Conservation (phyloP, 2,113 vertebrate species). For the Tragelaphus buxtoni region DNA sequence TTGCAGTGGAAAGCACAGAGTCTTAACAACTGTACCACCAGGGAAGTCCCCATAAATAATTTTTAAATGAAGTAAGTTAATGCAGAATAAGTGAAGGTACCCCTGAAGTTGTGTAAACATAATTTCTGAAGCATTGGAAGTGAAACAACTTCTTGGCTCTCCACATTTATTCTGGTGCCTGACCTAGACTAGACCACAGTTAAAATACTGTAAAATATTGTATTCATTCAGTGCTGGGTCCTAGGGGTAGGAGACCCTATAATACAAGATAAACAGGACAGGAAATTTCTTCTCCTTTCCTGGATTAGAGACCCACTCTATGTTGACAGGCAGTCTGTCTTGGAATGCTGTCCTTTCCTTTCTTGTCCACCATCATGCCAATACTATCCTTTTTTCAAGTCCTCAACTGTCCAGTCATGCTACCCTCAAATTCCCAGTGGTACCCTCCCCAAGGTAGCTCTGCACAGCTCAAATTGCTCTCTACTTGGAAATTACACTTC, state of each 20-base stretch:
- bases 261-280: not conserved
- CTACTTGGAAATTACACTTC: not conserved
- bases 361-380: not conserved
- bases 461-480: not conserved
- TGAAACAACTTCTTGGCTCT: not conserved
- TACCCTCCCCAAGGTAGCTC: not conserved
- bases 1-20: not conserved
- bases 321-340: not conserved
- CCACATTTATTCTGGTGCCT: not conserved
- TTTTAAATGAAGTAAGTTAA: not conserved
- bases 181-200: not conserved
- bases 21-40: not conserved
- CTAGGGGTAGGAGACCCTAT: not conserved
- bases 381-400: not conserved
- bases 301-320: not conserved
- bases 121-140: not conserved
- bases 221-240: not conserved
- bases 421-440: not conserved
- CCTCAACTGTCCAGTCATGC: not conserved
- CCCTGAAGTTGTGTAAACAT: not conserved
- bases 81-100: not conserved
- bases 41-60: not conserved
- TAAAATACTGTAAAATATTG: not conserved
- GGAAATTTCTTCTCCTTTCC: not conserved
- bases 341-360: not conserved